Percentiles rank a stretch among this genome's conserved stretches.
phyloP scores from a whole-genome alignment of 2,797 vertebrate species.

The Hafferia zeledoni region DNA sequence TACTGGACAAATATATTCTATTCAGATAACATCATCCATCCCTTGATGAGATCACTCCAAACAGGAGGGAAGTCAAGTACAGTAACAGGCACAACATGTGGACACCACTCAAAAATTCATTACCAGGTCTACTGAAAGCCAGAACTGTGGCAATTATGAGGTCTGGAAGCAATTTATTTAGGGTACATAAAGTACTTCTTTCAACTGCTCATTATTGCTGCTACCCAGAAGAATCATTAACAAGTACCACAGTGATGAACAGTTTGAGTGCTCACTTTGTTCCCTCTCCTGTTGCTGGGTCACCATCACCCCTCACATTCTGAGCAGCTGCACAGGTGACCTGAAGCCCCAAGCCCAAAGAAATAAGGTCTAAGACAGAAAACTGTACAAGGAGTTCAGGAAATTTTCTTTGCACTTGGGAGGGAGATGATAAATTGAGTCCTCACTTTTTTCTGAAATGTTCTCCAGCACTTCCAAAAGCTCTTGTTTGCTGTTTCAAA shows the following conservation, averaged over 20 bases:
- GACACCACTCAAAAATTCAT: conserved; percentile 64
- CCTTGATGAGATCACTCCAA: not conserved
- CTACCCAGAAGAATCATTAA: conserved; percentile 34
- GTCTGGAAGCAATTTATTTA: conserved; percentile 46
- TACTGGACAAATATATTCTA: not conserved
- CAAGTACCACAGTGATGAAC: conserved; percentile 9
- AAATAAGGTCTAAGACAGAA: not conserved
- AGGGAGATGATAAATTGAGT: not conserved
- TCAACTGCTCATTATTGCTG: conserved; percentile 52
- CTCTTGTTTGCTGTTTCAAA: not conserved
- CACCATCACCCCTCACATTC: not conserved
- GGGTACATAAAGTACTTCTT: conserved; percentile 47
- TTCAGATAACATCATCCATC: not conserved
- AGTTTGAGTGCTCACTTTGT: conserved; percentile 36
- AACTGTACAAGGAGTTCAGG: not conserved
- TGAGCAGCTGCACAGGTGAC: not conserved
- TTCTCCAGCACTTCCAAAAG: not conserved
- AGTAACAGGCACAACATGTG: conserved; percentile 12
- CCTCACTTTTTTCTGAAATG: not conserved
- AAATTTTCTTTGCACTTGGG: not conserved
- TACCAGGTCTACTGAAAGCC: conserved; percentile 54
- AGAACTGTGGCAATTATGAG: conserved; percentile 39
- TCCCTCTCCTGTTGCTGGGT: not conserved
- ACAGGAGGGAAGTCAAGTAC: conserved; percentile 13
- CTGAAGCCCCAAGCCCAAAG: not conserved